Evolutionary conservation across 2,797 vertebrate species (phyloP).

Genomic region (Typhlichthys eigenmanni): DNA sequence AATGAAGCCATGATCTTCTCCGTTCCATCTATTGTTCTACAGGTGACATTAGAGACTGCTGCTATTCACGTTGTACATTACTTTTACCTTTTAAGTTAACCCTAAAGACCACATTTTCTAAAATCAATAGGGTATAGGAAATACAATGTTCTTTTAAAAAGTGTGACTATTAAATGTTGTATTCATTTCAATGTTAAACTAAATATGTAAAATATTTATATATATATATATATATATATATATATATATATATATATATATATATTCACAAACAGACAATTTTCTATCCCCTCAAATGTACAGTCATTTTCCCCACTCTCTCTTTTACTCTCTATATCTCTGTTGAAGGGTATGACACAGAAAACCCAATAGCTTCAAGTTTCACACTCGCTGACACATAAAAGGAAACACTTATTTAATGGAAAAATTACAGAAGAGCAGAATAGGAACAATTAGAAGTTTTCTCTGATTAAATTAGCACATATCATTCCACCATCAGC

Average conservation of each 20-base stretch:
- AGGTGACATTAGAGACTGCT: constrained; percentile 75
- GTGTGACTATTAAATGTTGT: too few species aligned
- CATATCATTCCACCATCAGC: constrained; percentile 4
- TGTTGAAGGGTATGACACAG: constrained; percentile 27
- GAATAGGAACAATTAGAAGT: constrained; percentile 24
- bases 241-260: neutral
- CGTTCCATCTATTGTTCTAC: constrained; percentile 90
- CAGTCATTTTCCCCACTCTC: constrained; percentile 26
- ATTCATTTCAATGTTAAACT: too few species aligned
- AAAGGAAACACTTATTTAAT: constrained; percentile 46
- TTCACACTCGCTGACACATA: constrained; percentile 18
- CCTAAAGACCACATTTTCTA: too few species aligned
- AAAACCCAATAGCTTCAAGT: constrained; percentile 21
- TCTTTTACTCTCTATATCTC: constrained; percentile 11
- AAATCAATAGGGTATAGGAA: too few species aligned
- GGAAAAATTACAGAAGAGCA: constrained; percentile 35
- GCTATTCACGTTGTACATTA: neutral
- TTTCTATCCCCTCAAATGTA: constrained; percentile 9
- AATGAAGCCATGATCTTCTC: constrained; percentile 99
- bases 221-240: neutral
- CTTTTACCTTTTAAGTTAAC: too few species aligned
- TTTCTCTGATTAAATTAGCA: constrained; percentile 24
- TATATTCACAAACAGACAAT: neutral
- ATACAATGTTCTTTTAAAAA: too few species aligned
- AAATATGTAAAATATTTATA: too few species aligned